Percentiles rank a stretch among this genome's conserved stretches.
Evolutionary conservation across 2,113 vertebrate genomes (phyloP).

Genomic region (Pelobates fuscus): DNA sequence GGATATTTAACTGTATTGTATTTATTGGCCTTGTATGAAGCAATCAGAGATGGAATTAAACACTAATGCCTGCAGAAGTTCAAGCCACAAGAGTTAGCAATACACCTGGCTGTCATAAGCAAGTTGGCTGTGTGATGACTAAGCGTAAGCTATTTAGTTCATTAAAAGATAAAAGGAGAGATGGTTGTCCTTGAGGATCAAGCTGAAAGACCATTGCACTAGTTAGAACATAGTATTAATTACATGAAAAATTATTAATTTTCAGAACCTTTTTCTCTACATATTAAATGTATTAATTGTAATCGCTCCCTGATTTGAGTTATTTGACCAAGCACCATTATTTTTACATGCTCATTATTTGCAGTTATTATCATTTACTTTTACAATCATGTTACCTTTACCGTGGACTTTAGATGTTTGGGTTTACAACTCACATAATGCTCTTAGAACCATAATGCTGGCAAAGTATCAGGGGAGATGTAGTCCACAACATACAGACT

Average conservation of each 20-base stretch:
- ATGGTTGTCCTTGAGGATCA: slow-evolving; percentile 9
- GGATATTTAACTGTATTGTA: slow-evolving; percentile 32
- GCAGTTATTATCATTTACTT: too few relatives aligned
- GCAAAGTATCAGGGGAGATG: too few relatives aligned
- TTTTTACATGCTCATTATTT: too few relatives aligned
- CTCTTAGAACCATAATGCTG: too few relatives aligned
- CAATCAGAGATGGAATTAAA: slow-evolving; percentile 24
- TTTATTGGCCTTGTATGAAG: slow-evolving; percentile 28
- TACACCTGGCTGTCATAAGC: slow-evolving; percentile 5
- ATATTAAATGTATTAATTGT: too few relatives aligned
- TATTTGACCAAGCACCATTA: too few relatives aligned
- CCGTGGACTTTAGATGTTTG: too few relatives aligned
- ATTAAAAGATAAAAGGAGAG: slow-evolving; percentile 10
- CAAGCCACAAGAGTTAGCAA: slow-evolving; percentile 29
- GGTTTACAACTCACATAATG: too few relatives aligned
- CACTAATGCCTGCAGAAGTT: neutral
- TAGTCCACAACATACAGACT: too few relatives aligned
- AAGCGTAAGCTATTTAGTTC: slow-evolving; percentile 8
- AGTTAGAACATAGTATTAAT: neutral
- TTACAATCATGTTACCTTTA: too few relatives aligned
- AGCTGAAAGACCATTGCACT: neutral
- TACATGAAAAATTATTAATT: neutral
- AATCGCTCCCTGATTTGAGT: too few relatives aligned
- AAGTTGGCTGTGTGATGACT: neutral
- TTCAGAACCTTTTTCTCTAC: neutral